These are phyloP conservation scores for Caenorhabditis sp. DNA, from an alignment of 2,888 invertebrate species.

Conservation along the genomic window DNA sequence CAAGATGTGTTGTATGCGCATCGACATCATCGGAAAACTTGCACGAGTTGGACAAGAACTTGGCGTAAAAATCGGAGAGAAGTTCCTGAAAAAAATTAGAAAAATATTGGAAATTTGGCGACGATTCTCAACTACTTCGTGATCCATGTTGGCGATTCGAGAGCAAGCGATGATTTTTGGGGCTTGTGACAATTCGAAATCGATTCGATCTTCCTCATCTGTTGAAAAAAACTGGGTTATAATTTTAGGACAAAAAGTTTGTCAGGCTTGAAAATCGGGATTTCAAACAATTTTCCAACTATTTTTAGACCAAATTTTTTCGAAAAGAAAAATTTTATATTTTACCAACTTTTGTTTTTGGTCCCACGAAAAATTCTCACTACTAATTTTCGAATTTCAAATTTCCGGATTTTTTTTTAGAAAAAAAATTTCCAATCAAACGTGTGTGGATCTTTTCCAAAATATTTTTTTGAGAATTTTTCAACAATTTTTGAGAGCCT, in stretches of 20 bases:
- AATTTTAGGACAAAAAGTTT: not conserved
- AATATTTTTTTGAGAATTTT: too few relatives aligned
- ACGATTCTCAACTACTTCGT: constrained; percentile 35
- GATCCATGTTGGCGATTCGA: constrained; percentile 24
- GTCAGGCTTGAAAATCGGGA: too few relatives aligned
- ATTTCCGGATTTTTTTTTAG: too few relatives aligned
- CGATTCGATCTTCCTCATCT: constrained; percentile 3
- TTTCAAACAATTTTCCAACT: too few relatives aligned
- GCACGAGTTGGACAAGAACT: constrained; percentile 28
- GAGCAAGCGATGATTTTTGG: constrained; percentile 24
- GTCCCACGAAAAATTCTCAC: too few relatives aligned
- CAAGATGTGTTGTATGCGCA: constrained; percentile 36
- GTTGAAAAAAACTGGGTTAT: not conserved
- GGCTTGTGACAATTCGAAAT: constrained; percentile 6
- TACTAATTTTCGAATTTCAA: too few relatives aligned
- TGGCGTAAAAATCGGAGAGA: constrained; percentile 32
- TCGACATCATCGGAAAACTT: constrained; percentile 26
- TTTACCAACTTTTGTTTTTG: too few relatives aligned
- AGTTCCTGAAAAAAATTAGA: constrained; percentile 37
- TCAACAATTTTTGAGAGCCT: too few relatives aligned
- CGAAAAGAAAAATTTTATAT: too few relatives aligned
- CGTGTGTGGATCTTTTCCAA: too few relatives aligned
- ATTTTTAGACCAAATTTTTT: too few relatives aligned
- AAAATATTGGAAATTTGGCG: not conserved
- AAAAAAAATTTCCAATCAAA: too few relatives aligned